Evolutionary conservation across 2,797 vertebrate species (phyloP).

Genomic region (Hybognathus amarus): DNA sequence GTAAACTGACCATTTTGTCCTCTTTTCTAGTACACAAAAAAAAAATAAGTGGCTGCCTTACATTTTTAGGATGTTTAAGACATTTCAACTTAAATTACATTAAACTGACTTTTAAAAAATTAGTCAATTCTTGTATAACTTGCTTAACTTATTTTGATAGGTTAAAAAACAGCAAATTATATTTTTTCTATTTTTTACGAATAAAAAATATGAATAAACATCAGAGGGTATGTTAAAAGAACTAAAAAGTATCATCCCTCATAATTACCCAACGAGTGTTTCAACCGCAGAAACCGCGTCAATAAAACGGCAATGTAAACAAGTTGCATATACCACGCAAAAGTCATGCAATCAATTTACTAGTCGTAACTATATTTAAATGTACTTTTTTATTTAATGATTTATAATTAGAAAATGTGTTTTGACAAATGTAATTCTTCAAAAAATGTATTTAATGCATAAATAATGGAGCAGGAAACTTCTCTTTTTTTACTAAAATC

Average conservation of each 20-base stretch:
- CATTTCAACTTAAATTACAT: no score
- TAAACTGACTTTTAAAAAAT: no score
- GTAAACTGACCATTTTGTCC: neutral
- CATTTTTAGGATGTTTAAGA: no score
- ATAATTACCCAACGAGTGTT: neutral
- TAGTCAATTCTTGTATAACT: no score
- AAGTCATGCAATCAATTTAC: neutral
- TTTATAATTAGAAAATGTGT: constrained; percentile 7
- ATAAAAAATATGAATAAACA: neutral
- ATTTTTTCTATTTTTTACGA: no score
- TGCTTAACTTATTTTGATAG: no score
- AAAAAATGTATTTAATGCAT: neutral
- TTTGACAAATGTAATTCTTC: neutral
- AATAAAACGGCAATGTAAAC: neutral
- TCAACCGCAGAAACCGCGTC: neutral
- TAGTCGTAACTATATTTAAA: neutral
- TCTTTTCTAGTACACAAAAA: no score
- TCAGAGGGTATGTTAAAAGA: neutral
- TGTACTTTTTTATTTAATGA: neutral
- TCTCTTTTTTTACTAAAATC: neutral
- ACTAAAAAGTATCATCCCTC: neutral
- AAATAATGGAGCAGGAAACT: neutral
- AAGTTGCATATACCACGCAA: no score
- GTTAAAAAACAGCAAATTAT: no score
- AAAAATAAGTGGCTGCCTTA: no score